These are phyloP conservation scores for Clepsis dumicolana DNA, from an alignment of 2,888 invertebrate species.

Conservation along the genomic window DNA sequence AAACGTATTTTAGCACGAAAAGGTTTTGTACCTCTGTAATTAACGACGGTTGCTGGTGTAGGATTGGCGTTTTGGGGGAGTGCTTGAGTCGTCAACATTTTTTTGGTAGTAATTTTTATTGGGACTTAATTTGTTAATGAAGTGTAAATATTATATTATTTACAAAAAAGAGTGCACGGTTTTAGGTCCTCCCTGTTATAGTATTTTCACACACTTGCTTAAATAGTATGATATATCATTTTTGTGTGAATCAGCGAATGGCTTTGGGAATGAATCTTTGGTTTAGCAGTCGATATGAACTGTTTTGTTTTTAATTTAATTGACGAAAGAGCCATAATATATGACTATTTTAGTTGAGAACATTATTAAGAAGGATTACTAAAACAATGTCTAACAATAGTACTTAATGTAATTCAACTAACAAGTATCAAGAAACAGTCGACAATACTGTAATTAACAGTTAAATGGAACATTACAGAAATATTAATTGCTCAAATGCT, in stretches of 20 bases:
- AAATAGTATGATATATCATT: too few relatives aligned
- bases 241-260: too few relatives aligned
- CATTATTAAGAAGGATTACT: too few relatives aligned
- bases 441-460: not conserved
- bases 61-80: not conserved
- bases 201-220: too few relatives aligned
- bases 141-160: too few relatives aligned
- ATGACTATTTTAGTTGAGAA: too few relatives aligned
- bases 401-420: not conserved
- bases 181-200: too few relatives aligned
- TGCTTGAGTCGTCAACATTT: not conserved
- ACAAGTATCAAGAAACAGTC: not conserved
- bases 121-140: not conserved
- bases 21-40: conserved; percentile 16
- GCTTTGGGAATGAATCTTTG: too few relatives aligned
- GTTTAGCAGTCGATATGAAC: too few relatives aligned
- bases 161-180: too few relatives aligned
- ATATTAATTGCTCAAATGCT: conserved; percentile 5
- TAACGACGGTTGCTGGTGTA: not conserved
- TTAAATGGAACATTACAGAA: conserved; percentile 7
- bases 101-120: not conserved
- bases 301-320: too few relatives aligned
- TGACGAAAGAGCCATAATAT: too few relatives aligned
- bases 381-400: not conserved
- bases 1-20: conserved; percentile 22